Percentiles rank a stretch among this genome's conserved stretches.
Conservation (phyloP, 2,797 vertebrate species). For the Novumbra hubbsi region DNA sequence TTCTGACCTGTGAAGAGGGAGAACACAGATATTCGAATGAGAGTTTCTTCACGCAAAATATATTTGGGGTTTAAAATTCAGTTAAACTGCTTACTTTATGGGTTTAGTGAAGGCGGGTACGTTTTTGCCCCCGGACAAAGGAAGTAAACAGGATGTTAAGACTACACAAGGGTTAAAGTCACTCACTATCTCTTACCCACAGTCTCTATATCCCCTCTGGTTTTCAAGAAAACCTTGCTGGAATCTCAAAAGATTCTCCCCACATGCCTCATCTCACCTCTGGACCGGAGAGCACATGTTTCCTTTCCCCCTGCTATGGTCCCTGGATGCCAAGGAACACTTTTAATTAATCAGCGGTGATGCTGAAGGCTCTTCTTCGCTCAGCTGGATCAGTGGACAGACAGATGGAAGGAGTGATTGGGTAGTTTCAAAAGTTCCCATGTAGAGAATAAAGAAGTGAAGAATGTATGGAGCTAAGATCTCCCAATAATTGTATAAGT, state of each 20-base stretch:
- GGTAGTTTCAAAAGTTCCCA: conserved; percentile 57
- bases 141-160: too few species aligned
- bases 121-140: too few species aligned
- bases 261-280: neutral
- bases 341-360: conserved; percentile 64
- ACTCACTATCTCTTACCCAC: neutral
- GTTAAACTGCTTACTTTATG: too few species aligned
- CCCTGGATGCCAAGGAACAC: conserved; percentile 59
- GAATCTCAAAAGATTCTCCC: conserved; percentile 3
- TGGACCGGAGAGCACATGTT: conserved; percentile 32
- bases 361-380: conserved; percentile 51
- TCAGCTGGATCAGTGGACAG: conserved; percentile 65
- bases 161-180: neutral
- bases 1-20: too few species aligned
- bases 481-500: conserved; percentile 62
- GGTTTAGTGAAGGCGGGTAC: too few species aligned
- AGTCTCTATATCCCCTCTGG: neutral
- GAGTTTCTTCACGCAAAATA: too few species aligned
- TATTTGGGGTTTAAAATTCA: too few species aligned
- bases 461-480: conserved; percentile 56
- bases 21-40: too few species aligned
- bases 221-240: neutral
- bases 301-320: conserved; percentile 30
- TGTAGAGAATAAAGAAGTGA: conserved; percentile 59
- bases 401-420: conserved; percentile 46